Base-by-base conservation (phyloP, 2,797 vertebrate genomes). In the Danio choprae region DNA sequence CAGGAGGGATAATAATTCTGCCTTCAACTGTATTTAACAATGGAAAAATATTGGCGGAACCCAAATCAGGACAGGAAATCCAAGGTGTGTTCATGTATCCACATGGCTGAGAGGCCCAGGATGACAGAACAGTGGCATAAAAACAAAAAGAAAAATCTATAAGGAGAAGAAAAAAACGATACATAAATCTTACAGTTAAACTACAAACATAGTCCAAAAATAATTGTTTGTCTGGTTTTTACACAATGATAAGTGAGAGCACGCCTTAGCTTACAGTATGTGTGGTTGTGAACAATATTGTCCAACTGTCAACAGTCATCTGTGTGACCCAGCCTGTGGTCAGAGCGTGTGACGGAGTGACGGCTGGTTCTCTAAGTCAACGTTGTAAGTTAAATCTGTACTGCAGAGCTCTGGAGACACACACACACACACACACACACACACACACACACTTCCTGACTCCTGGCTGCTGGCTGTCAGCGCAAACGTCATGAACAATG, bases 51-150 rank as follows among this genome's bases (percentile, higher is more conserved):
- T 48, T 71, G n/a, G 1, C 40, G 15, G 77, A 77, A 82, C 69
- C 67, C 20, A 18, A 80, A 50, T 40, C 20, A 70, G 76, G 53
- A 75, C 79, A 83, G 74, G 83, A 86, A 86, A 84, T 78, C 58
- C 67, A 60, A 71, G 73, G 67, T 79, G 68, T 40, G 12, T 60
- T 80, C 38, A 80, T 72, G 12, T 48, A 44, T 76, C 58, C 15
- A 13, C 10, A 59, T 41, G 10, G 40, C 48, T 44, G 48, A 55
- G 48, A 56, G 15, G 20, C 22, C n/a, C 72, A 74, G 80, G 60
- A 65, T 53, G n/a, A 18, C 9, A 50, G 48, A 22, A 44, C 9
- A 9, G 3, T 60, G 64, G 53, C 6, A 50, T 55, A n/a, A 78
- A 20, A n/a, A 20, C 59, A 65, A n/a, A 5, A 58, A 77, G 22